Base-by-base conservation (phyloP, 2,888 invertebrate genomes). In the Aleiodes testaceus region DNA sequence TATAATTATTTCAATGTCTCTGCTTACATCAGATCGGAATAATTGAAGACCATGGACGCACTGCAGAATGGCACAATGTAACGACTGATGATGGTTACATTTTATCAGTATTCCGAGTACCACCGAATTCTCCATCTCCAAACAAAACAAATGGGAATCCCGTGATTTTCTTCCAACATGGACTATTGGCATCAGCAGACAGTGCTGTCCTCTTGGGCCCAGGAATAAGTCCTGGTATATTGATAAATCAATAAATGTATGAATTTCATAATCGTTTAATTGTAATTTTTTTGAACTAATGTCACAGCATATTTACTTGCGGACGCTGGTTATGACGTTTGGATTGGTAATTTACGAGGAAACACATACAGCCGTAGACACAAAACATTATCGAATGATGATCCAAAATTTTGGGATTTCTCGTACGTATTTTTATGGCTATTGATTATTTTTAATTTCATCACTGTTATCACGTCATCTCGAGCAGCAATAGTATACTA, bases 261-360 rank as follows among this genome's bases (percentile, higher is more conserved):
- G 36, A 26, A 0, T 11, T n/a, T 6, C 16, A 18, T 55, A 36
- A 65, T 52, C 12, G 14, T 14, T 2, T n/a, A 2, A 42, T 47
- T 12, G 11, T 65, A 7, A 7, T 26, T 52, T 44, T 44, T 45
- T 5, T 9, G n/a, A n/a, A 44, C 22, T 9, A 12, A 36, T 44
- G 11, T 26, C 30, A 22, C 20, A 73, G 73, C 73, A 63, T 72
- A 87, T 70, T 76, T 89, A 1, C 80, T 90, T 66, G 90, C 90
- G 1, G 90, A 90, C 73, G 89, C 88, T 1, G 90, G 90, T 0
- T 90, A 89, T 75, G 90, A 90, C 74, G 90, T 90, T 0, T 90
- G 90, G 90, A 78, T 90, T 12, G 89, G 88, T 0, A 90, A 90
- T 76, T 74, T 88, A 3, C 85, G 90, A 2, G 26, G 26, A 26